These are phyloP conservation scores for Oryzias curvinotus DNA, from an alignment of 2,113 vertebrate species.

Conservation along the genomic window DNA sequence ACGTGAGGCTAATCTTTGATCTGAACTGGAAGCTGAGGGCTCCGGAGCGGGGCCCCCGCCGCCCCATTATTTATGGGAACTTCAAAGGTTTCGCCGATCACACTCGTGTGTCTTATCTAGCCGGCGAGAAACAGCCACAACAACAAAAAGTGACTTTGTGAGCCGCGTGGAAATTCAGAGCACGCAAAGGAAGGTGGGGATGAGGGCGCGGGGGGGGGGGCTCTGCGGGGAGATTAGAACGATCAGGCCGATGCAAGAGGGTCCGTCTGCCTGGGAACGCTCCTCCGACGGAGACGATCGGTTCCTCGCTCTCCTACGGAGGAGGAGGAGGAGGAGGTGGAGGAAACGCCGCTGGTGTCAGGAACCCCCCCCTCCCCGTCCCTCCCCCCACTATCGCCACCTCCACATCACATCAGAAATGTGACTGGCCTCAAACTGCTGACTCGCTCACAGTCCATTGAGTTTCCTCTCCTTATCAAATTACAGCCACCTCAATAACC, in stretches of 20 bases:
- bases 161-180: constrained; percentile 43
- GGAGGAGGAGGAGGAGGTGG: neutral
- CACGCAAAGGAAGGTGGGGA: constrained; percentile 48
- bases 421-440: constrained; percentile 75
- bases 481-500: constrained; percentile 81
- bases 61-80: constrained; percentile 71
- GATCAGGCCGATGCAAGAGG: constrained; percentile 42
- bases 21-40: constrained; percentile 73
- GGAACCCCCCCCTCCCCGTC: constrained; percentile 42
- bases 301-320: constrained; percentile 37
- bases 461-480: constrained; percentile 80
- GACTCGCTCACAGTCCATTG: constrained; percentile 78
- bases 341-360: constrained; percentile 19
- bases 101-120: constrained; percentile 71
- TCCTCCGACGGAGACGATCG: constrained; percentile 24
- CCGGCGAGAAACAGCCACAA: constrained; percentile 65
- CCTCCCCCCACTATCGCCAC: constrained; percentile 38
- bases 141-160: constrained; percentile 69
- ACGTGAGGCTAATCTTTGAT: constrained; percentile 75
- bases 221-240: constrained; percentile 56
- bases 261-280: constrained; percentile 61
- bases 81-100: constrained; percentile 75
- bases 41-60: constrained; percentile 50
- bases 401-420: constrained; percentile 72
- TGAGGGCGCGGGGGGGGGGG: constrained; percentile 33